Percentiles rank a stretch among this genome's conserved stretches.
phyloP scores from a whole-genome alignment of 2,888 invertebrate species.

The Agriopis aurantiaria region DNA sequence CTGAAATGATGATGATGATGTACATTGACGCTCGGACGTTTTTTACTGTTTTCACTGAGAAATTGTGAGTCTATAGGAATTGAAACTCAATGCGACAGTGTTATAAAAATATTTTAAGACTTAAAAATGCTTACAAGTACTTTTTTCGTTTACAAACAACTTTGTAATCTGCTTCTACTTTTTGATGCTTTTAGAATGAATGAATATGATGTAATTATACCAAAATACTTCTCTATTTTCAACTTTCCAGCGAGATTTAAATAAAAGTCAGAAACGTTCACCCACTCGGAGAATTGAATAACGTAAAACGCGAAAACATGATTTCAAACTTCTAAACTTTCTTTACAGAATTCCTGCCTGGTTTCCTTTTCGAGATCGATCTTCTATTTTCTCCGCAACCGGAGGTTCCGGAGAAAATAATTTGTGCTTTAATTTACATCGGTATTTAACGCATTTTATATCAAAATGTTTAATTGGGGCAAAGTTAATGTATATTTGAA shows the following conservation, averaged over 20 bases:
- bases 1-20: too few species aligned
- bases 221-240: conserved; percentile 9
- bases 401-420: background rate
- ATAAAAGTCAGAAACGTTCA: conserved; percentile 16
- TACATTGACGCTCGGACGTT: too few species aligned
- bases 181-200: too few species aligned
- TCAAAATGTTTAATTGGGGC: background rate
- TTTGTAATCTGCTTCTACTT: too few species aligned
- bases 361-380: conserved; percentile 1
- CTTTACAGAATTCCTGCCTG: conserved; percentile 7
- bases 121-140: too few species aligned
- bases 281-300: conserved; percentile 12
- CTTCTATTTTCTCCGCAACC: conserved; percentile 7
- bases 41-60: too few species aligned
- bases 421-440: background rate
- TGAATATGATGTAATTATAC: background rate
- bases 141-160: too few species aligned
- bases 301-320: conserved; percentile 8
- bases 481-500: background rate
- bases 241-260: conserved; percentile 4
- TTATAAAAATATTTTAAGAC: too few species aligned
- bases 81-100: too few species aligned
- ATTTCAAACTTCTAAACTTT: conserved; percentile 12
- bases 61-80: too few species aligned
- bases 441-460: background rate